Conservation (phyloP, 2,113 vertebrate genomes). For the Alexandromys fortis region DNA sequence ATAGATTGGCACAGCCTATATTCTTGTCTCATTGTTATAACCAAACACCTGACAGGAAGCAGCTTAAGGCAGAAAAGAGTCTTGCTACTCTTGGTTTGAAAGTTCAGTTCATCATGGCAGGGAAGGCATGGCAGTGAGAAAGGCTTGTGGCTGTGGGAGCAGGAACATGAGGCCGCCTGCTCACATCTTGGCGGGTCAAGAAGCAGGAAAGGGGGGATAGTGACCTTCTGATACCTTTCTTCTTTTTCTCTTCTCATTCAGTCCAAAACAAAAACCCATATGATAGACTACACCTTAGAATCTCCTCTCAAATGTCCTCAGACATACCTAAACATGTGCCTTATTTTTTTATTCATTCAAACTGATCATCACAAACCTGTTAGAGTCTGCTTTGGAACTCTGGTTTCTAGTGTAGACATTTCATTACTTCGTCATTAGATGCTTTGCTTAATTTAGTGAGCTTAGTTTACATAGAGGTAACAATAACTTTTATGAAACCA, state of each 20-base stretch:
- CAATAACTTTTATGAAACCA: conserved; percentile 9
- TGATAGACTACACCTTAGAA: background rate
- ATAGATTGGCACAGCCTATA: background rate
- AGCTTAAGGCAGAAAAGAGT: too few relatives aligned
- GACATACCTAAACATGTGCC: too few relatives aligned
- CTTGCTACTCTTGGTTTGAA: background rate
- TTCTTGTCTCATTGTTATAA: background rate
- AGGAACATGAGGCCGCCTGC: background rate
- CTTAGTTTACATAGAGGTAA: background rate
- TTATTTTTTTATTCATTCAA: background rate
- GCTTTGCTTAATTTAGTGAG: background rate
- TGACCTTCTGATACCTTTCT: background rate
- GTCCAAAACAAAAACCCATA: background rate
- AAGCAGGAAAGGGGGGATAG: background rate
- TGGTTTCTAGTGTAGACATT: conserved; percentile 27
- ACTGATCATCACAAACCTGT: background rate
- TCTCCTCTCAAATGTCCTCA: background rate
- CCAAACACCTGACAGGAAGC: background rate
- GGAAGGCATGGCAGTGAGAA: too few relatives aligned
- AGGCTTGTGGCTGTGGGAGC: too few relatives aligned
- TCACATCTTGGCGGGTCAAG: background rate
- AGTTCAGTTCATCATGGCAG: background rate
- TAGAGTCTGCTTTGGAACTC: conserved; percentile 1
- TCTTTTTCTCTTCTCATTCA: background rate
- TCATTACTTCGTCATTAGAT: background rate